Conservation (phyloP, 2,888 invertebrate species). For the Sepioteuthis lessoniana region DNA sequence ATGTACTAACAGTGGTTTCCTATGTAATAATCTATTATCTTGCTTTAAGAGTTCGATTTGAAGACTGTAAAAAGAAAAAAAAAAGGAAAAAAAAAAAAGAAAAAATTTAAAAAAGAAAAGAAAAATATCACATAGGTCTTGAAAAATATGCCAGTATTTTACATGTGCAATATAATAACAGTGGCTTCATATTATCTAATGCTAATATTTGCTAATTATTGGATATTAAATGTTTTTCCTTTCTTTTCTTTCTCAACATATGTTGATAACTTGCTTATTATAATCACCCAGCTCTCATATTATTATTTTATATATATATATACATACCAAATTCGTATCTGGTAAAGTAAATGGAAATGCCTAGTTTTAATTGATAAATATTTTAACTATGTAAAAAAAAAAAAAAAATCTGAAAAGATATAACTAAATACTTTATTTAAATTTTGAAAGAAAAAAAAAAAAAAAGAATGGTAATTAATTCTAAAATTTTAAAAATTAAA, state of each 20-base stretch:
- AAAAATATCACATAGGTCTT: background rate
- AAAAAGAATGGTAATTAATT: no score
- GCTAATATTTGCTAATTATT: background rate
- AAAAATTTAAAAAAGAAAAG: no score
- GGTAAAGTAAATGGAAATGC: no score
- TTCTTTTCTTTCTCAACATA: background rate
- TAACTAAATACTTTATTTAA: no score
- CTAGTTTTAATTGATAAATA: no score
- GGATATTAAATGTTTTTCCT: conserved; percentile 15
- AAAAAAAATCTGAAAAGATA: no score
- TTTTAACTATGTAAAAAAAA: no score
- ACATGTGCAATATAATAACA: background rate
- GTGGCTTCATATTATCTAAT: background rate
- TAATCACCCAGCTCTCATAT: background rate
- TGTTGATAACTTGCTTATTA: background rate
- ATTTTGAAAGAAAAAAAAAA: no score
- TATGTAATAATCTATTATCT: conserved; percentile 11
- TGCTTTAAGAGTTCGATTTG: background rate
- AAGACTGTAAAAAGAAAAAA: background rate
- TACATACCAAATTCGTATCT: no score
- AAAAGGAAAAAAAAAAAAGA: no score
- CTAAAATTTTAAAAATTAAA: no score
- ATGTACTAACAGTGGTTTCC: conserved; percentile 42
- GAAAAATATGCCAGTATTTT: background rate
- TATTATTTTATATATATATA: background rate